phyloP scores from a whole-genome alignment of 2,888 invertebrate genomes.

The Sesia apiformis region DNA sequence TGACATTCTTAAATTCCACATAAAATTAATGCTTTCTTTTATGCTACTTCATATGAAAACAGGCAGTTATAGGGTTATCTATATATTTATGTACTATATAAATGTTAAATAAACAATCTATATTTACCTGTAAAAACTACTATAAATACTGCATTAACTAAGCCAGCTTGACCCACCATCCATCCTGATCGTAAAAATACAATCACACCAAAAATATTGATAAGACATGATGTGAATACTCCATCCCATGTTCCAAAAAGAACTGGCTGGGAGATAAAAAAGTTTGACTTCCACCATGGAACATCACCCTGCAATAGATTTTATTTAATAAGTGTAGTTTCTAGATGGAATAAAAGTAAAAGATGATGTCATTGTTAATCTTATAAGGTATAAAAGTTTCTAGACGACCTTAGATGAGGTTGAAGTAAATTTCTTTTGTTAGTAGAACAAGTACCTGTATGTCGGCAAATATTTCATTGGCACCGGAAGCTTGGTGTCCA shows the following conservation, averaged over 20 bases:
- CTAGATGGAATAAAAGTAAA: not conserved
- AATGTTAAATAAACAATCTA: not conserved
- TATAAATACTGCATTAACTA: slow-evolving; percentile 85
- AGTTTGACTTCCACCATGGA: slow-evolving; percentile 98
- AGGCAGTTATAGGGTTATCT: too few species aligned
- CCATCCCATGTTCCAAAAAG: slow-evolving; percentile 99
- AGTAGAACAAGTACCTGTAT: slow-evolving; percentile 83
- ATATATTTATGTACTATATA: too few species aligned
- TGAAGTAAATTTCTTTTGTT: not conserved
- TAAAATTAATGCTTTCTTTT: too few species aligned
- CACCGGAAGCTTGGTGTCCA: slow-evolving; percentile 89
- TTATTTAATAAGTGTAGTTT: not conserved
- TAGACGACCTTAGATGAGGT: not conserved
- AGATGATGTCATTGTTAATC: not conserved
- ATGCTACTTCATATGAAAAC: too few species aligned
- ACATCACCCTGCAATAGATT: slow-evolving; percentile 77
- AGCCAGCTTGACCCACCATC: slow-evolving; percentile 95
- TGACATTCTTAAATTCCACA: too few species aligned
- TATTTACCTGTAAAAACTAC: slow-evolving; percentile 83
- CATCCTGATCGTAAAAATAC: slow-evolving; percentile 97
- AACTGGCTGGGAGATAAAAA: slow-evolving; percentile 96
- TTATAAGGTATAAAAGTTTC: not conserved
- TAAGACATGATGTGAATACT: slow-evolving; percentile 97
- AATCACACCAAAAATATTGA: slow-evolving; percentile 98
- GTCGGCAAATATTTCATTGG: slow-evolving; percentile 93